These are phyloP conservation scores for Lycaena phlaeas DNA, from an alignment of 2,888 invertebrate genomes.

Conservation along the genomic window DNA sequence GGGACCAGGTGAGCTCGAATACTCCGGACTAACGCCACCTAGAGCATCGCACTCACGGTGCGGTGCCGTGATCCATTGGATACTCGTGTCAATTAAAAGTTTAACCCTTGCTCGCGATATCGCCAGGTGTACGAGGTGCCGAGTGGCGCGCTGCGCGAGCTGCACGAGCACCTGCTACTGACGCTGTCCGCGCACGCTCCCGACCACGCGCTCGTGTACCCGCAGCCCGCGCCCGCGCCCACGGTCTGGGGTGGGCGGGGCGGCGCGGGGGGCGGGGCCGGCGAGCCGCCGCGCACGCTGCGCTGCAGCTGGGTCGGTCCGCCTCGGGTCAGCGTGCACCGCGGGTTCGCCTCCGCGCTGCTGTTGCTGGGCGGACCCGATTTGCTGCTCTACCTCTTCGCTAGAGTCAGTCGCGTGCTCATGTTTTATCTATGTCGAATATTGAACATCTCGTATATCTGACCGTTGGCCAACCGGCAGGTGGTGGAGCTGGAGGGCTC, in stretches of 20 bases:
- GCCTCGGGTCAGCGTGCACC: conserved; percentile 50
- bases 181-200: conserved; percentile 77
- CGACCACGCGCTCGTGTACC: conserved; percentile 57
- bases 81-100: too few relatives aligned
- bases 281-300: conserved; percentile 41
- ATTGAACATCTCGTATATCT: too few relatives aligned
- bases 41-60: too few relatives aligned
- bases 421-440: too few relatives aligned
- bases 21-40: too few relatives aligned
- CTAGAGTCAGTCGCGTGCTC: conserved; percentile 75
- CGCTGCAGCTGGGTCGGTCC: conserved; percentile 38
- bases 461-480: too few relatives aligned
- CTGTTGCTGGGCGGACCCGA: conserved; percentile 76
- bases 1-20: conserved; percentile 74
- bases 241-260: conserved; percentile 20
- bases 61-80: too few relatives aligned
- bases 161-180: conserved; percentile 75
- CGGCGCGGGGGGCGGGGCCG: conserved; percentile 21
- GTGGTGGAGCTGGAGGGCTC: conserved; percentile 76
- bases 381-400: conserved; percentile 77
- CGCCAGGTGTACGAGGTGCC: conserved; percentile 72
- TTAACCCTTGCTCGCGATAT: too few relatives aligned
- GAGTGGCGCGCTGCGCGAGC: conserved; percentile 55
- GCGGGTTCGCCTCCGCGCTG: conserved; percentile 69
- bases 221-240: conserved; percentile 44